A percentile compares a stretch with the other conserved stretches of the same genome.
Conservation (phyloP, 2,113 vertebrate species). For the Catharus bicknelli region DNA sequence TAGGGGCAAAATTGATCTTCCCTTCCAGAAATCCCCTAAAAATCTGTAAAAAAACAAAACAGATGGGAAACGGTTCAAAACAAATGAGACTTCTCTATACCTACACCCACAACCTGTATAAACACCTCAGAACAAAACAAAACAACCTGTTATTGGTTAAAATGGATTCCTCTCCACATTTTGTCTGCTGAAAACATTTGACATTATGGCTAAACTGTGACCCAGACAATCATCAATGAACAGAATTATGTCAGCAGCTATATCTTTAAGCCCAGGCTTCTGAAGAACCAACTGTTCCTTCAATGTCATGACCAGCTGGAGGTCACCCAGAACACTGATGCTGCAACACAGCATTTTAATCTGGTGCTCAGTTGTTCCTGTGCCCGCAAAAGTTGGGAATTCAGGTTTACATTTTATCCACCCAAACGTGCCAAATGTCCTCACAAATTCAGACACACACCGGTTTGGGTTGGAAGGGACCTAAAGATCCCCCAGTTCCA, state of each 20-base stretch:
- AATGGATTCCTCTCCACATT: neutral
- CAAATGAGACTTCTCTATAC: neutral
- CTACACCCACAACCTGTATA: neutral
- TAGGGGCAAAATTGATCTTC: constrained; percentile 93
- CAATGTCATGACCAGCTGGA: neutral
- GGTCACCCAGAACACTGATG: neutral
- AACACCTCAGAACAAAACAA: neutral
- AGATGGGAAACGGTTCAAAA: constrained; percentile 24
- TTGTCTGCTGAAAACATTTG: neutral
- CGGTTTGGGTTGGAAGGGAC: too few relatives aligned
- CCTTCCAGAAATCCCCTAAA: constrained; percentile 94
- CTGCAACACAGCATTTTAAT: neutral
- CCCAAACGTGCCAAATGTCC: too few relatives aligned
- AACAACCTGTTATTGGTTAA: neutral
- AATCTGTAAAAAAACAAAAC: constrained; percentile 77
- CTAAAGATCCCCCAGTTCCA: too few relatives aligned
- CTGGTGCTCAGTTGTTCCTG: neutral
- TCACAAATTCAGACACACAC: too few relatives aligned
- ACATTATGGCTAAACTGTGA: neutral
- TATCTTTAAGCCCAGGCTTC: neutral
- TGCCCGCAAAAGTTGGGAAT: too few relatives aligned
- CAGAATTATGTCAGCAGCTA: neutral
- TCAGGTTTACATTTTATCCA: too few relatives aligned
- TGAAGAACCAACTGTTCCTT: neutral
- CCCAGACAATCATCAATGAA: neutral